Evolutionary conservation across 2,113 vertebrate species (phyloP).

Genomic region (Marmota monax): DNA sequence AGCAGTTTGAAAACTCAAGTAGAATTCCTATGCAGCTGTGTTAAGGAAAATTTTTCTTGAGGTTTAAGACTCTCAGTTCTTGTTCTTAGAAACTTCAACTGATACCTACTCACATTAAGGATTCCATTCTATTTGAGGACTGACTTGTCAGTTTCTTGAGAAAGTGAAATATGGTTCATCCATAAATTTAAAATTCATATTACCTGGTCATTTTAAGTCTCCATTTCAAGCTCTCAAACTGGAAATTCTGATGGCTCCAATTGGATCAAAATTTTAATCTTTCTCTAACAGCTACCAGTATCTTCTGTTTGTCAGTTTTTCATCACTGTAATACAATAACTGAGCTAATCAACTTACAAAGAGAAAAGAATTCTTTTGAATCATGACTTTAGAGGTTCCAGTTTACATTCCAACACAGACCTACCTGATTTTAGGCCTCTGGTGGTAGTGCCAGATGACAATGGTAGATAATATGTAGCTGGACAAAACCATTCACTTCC

Average conservation of each 20-base stretch:
- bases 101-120: not conserved
- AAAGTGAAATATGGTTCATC: not conserved
- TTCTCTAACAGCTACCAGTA: not conserved
- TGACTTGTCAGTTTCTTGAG: not conserved
- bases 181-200: not conserved
- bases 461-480: not conserved
- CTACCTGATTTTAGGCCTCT: too few species aligned
- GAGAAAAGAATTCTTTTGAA: not conserved
- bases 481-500: not conserved
- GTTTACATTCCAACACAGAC: not conserved
- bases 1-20: not conserved
- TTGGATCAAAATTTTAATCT: not conserved
- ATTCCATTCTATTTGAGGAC: not conserved
- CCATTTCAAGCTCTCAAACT: not conserved
- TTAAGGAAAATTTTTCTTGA: not conserved
- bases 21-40: not conserved
- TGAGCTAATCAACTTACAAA: not conserved
- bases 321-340: not conserved
- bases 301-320: accelerated
- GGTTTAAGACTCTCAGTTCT: not conserved
- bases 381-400: not conserved
- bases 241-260: not conserved
- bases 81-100: not conserved
- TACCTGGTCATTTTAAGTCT: not conserved
- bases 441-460: not conserved